A percentile compares a stretch with the other conserved stretches of the same genome.
Evolutionary conservation across 2,888 invertebrate species (phyloP).

Genomic region (Cryptus viduatorius): DNA sequence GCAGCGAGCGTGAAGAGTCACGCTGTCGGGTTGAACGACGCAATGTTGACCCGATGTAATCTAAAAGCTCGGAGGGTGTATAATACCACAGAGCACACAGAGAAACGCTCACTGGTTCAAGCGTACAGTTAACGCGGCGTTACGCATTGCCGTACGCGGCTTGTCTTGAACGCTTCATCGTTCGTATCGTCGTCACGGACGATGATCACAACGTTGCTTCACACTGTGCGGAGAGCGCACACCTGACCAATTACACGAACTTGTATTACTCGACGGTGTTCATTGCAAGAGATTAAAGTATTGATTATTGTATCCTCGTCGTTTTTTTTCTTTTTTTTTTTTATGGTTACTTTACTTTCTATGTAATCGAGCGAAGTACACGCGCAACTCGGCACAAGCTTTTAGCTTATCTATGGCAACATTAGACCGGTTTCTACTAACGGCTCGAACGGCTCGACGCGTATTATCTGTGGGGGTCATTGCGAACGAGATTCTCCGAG

Average conservation of each 20-base stretch:
- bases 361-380: slow-evolving; percentile 1
- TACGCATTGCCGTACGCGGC: slow-evolving; percentile 4
- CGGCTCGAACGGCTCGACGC: slow-evolving; percentile 3
- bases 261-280: background rate
- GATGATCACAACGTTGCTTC: slow-evolving; percentile 53
- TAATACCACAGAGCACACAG: slow-evolving; percentile 33
- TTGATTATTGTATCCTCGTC: background rate
- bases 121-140: background rate
- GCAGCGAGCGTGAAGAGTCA: slow-evolving; percentile 26
- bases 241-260: slow-evolving; percentile 49
- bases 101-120: background rate
- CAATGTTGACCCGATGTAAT: slow-evolving; percentile 58
- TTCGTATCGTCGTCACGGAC: slow-evolving; percentile 56
- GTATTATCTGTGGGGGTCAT: slow-evolving; percentile 36
- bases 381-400: slow-evolving; percentile 28
- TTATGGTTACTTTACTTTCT: background rate
- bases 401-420: slow-evolving; percentile 51
- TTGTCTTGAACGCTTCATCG: slow-evolving; percentile 22
- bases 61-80: slow-evolving; percentile 53
- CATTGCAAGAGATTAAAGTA: slow-evolving; percentile 15
- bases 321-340: background rate
- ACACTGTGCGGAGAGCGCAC: background rate
- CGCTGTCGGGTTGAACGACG: slow-evolving; percentile 38
- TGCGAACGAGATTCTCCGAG: slow-evolving; percentile 36
- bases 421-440: slow-evolving; percentile 39